Evolutionary conservation across 2,888 invertebrate genomes (phyloP).

Genomic region (Rugalucina vietnamica): DNA sequence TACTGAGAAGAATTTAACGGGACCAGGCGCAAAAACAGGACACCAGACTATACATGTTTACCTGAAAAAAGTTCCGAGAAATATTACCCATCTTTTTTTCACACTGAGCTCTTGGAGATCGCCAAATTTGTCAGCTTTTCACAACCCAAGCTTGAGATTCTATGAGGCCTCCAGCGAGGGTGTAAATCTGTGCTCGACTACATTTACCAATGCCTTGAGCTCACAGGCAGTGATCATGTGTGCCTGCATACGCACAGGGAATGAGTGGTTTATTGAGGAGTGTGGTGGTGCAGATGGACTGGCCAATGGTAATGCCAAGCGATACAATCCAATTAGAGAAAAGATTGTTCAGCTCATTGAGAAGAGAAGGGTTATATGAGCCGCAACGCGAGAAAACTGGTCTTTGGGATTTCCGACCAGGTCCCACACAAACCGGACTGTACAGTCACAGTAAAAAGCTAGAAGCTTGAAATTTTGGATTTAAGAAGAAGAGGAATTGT

Average conservation of each 20-base stretch:
- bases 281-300: constrained; percentile 60
- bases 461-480: too few species aligned
- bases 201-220: constrained; percentile 65
- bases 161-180: constrained; percentile 61
- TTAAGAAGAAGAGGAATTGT: too few species aligned
- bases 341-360: too few species aligned
- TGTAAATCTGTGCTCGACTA: constrained; percentile 69
- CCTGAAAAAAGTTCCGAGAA: constrained; percentile 61
- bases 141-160: constrained; percentile 70
- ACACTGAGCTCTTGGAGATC: constrained; percentile 71
- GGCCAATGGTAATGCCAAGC: constrained; percentile 69
- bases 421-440: too few species aligned
- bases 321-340: constrained; percentile 54
- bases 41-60: constrained; percentile 71
- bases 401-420: too few species aligned
- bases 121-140: constrained; percentile 68
- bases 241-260: constrained; percentile 57
- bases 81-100: constrained; percentile 69
- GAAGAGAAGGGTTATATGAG: too few species aligned
- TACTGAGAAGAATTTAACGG: constrained; percentile 68
- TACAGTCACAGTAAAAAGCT: too few species aligned
- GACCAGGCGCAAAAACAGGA: constrained; percentile 50
- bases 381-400: too few species aligned
- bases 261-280: constrained; percentile 68
- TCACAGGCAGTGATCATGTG: constrained; percentile 74